These are phyloP conservation scores for Drosophila subsilvestris DNA, from an alignment of 2,888 invertebrate species.

Conservation along the genomic window DNA sequence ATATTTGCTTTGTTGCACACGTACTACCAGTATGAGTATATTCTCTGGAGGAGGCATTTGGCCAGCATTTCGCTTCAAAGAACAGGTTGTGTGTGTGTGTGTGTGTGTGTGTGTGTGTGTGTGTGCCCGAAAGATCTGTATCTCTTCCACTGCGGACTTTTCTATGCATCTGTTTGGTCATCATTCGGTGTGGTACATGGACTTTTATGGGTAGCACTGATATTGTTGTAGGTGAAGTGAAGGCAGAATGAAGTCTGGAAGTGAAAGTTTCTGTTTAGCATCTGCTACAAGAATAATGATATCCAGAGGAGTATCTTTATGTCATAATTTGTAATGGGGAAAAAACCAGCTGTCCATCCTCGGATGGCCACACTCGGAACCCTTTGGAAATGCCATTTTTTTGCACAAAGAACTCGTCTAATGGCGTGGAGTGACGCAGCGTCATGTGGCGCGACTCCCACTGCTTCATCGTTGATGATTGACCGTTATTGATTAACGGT, in stretches of 20 bases:
- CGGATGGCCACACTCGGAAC: background rate
- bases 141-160: background rate
- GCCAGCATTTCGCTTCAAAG: background rate
- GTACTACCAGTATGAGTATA: background rate
- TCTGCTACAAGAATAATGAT: no score
- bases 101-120: no score
- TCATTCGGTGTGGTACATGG: background rate
- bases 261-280: no score
- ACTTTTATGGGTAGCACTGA: background rate
- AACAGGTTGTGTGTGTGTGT: background rate
- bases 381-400: background rate
- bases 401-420: background rate
- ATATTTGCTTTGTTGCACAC: slow-evolving; percentile 1
- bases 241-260: background rate
- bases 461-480: background rate
- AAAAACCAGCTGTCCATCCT: background rate
- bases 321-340: no score
- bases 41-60: slow-evolving; percentile 15
- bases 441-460: background rate
- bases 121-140: background rate
- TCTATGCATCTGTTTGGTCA: background rate
- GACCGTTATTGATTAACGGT: background rate
- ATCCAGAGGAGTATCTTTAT: no score
- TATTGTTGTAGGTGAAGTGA: background rate
- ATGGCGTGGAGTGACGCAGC: background rate